These are phyloP conservation scores for Agriopis leucophaearia DNA, from an alignment of 2,888 invertebrate species.

Conservation along the genomic window DNA sequence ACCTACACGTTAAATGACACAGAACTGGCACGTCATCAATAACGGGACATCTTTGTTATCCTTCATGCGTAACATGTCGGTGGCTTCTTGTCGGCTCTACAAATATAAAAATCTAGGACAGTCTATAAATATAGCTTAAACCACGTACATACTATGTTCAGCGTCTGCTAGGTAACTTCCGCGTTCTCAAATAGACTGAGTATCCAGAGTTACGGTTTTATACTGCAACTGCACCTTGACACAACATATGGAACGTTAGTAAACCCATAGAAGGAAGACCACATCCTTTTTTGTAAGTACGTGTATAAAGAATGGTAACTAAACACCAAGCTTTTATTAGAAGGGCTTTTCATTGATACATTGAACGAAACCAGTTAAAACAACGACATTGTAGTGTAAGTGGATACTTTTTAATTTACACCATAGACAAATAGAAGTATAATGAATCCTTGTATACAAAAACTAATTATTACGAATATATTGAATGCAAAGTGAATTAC, in stretches of 20 bases:
- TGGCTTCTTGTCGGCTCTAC: slow-evolving; percentile 49
- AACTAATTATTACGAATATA: not conserved
- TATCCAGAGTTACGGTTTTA: slow-evolving; percentile 1
- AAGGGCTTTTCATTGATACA: slow-evolving; percentile 21
- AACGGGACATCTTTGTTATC: slow-evolving; percentile 67
- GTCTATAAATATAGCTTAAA: slow-evolving; percentile 38
- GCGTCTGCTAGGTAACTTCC: slow-evolving; percentile 15
- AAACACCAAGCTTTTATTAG: slow-evolving; percentile 23
- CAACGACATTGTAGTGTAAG: slow-evolving; percentile 10
- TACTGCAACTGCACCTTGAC: slow-evolving; percentile 23
- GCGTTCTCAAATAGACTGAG: slow-evolving; percentile 26
- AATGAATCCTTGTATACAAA: too few relatives aligned
- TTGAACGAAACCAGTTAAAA: slow-evolving; percentile 13
- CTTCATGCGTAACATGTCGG: slow-evolving; percentile 68
- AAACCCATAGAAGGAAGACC: slow-evolving; percentile 18
- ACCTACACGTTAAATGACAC: slow-evolving; percentile 44
- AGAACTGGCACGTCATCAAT: slow-evolving; percentile 58
- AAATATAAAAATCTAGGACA: slow-evolving; percentile 42
- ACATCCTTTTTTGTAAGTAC: slow-evolving; percentile 23
- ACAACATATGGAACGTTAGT: slow-evolving; percentile 16
- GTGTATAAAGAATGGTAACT: slow-evolving; percentile 21
- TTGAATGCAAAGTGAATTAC: not conserved
- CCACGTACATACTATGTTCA: slow-evolving; percentile 24
- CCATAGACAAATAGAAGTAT: too few relatives aligned
- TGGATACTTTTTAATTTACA: not conserved